These are phyloP conservation scores for Eulemur rufifrons DNA, from an alignment of 2,113 vertebrate genomes.

Conservation along the genomic window DNA sequence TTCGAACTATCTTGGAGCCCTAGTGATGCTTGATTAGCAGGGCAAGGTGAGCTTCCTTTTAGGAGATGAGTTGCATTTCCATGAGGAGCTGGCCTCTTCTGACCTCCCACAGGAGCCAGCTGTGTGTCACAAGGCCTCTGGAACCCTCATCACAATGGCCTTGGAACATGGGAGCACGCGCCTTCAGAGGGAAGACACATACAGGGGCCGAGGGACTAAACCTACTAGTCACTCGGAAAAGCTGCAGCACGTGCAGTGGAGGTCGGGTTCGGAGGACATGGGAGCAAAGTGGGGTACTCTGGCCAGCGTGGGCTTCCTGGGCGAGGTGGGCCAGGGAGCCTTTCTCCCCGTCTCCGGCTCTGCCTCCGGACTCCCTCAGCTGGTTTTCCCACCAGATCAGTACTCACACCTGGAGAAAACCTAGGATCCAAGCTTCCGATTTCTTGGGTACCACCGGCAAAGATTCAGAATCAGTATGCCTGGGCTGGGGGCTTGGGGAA, in stretches of 20 bases:
- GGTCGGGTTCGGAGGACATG: neutral
- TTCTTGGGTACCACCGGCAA: neutral
- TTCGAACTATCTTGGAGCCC: neutral
- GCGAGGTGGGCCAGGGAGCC: neutral
- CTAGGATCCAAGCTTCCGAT: neutral
- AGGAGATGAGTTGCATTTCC: constrained; percentile 22
- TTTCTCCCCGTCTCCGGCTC: neutral
- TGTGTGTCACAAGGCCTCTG: constrained; percentile 40
- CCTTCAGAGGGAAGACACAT: neutral
- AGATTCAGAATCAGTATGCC: neutral
- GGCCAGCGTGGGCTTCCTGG: neutral
- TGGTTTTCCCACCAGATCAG: neutral
- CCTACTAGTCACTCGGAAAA: neutral
- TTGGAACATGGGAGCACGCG: neutral
- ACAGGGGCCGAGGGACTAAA: neutral
- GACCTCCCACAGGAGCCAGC: neutral
- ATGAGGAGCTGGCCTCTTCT: constrained; percentile 3
- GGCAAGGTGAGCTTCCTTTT: neutral
- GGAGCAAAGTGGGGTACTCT: neutral
- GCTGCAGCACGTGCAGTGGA: neutral
- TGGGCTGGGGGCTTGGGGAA: neutral
- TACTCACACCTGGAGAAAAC: neutral
- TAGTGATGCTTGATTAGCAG: neutral
- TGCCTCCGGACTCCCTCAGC: neutral
- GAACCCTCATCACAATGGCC: constrained; percentile 67